Percentiles rank a stretch among this genome's conserved stretches.
phyloP scores from a whole-genome alignment of 92 coral and sea anemone genomes.

The Nematostella vectensis region DNA sequence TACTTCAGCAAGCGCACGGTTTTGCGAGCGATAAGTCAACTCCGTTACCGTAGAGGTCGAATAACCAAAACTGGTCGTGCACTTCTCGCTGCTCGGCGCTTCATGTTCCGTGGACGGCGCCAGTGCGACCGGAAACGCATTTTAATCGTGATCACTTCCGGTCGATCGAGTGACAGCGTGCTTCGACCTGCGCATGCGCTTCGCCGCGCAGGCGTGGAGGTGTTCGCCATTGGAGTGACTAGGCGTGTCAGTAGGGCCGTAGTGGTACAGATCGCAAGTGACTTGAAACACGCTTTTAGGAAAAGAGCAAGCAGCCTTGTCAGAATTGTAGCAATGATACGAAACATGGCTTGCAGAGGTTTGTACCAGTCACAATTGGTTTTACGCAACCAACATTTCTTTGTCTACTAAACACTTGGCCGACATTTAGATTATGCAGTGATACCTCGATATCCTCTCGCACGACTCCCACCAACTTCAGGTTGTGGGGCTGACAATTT shows the following conservation, averaged over 20 bases:
- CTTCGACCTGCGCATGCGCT: constrained; percentile 43
- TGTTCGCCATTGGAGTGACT: constrained; percentile 50
- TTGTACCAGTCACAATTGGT: too few species aligned
- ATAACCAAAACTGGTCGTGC: constrained; percentile 45
- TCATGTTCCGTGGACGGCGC: constrained; percentile 29
- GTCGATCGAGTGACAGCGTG: constrained; percentile 52
- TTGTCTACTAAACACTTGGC: too few species aligned
- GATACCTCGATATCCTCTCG: too few species aligned
- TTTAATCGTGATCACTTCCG: constrained; percentile 52
- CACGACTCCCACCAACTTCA: too few species aligned
- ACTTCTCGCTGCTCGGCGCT: constrained; percentile 12
- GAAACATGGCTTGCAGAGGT: constrained; percentile 62
- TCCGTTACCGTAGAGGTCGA: constrained; percentile 27
- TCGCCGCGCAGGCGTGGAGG: constrained; percentile 50
- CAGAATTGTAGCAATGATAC: constrained; percentile 25
- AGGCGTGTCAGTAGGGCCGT: constrained; percentile 17
- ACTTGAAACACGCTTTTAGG: constrained; percentile 43
- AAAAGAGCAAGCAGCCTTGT: constrained; percentile 13
- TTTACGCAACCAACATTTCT: too few species aligned
- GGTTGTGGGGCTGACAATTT: too few species aligned
- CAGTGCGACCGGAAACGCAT: constrained; percentile 59
- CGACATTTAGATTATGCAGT: too few species aligned
- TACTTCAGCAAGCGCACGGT: constrained; percentile 14
- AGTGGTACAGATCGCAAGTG: constrained; percentile 48
- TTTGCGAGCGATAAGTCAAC: constrained; percentile 15